A percentile compares a stretch with the other conserved stretches of the same genome.
phyloP scores from a whole-genome alignment of 2,888 invertebrate species.

The Protodeltote pygarga region DNA sequence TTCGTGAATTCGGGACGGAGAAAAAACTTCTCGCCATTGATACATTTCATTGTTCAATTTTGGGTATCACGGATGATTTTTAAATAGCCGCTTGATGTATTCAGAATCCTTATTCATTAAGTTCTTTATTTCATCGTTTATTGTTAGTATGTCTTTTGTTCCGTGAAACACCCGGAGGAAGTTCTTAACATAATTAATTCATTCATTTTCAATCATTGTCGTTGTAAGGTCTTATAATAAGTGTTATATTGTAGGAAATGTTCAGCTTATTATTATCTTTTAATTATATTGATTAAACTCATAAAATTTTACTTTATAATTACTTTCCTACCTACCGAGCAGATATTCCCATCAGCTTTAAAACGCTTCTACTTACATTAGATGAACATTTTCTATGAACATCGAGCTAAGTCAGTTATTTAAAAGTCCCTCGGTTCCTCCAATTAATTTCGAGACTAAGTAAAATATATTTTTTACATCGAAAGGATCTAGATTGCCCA shows the following conservation, averaged over 20 bases:
- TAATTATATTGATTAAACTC: too few relatives aligned
- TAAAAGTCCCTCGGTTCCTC: constrained; percentile 43
- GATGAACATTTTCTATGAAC: constrained; percentile 21
- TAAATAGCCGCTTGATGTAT: constrained; percentile 41
- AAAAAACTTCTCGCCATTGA: constrained; percentile 62
- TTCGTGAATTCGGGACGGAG: constrained; percentile 57
- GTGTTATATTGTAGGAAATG: too few relatives aligned
- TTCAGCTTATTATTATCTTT: too few relatives aligned
- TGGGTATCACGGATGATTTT: constrained; percentile 47
- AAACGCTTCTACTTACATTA: constrained; percentile 28
- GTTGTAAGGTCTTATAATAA: too few relatives aligned
- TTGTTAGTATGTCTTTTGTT: constrained; percentile 10
- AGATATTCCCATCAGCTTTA: constrained; percentile 39
- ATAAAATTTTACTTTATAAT: neutral
- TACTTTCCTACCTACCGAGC: constrained; percentile 22
- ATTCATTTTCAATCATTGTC: too few relatives aligned
- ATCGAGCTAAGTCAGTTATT: constrained; percentile 39
- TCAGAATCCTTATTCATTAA: constrained; percentile 34
- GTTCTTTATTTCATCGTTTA: constrained; percentile 22
- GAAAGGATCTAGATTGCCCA: constrained; percentile 59
- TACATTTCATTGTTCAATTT: constrained; percentile 62
- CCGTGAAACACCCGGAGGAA: too few relatives aligned
- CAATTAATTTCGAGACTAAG: constrained; percentile 50
- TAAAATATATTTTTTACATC: constrained; percentile 49
- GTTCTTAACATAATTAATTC: too few relatives aligned